phyloP scores from a whole-genome alignment of 2,113 vertebrate species.

The Morone saxatilis region DNA sequence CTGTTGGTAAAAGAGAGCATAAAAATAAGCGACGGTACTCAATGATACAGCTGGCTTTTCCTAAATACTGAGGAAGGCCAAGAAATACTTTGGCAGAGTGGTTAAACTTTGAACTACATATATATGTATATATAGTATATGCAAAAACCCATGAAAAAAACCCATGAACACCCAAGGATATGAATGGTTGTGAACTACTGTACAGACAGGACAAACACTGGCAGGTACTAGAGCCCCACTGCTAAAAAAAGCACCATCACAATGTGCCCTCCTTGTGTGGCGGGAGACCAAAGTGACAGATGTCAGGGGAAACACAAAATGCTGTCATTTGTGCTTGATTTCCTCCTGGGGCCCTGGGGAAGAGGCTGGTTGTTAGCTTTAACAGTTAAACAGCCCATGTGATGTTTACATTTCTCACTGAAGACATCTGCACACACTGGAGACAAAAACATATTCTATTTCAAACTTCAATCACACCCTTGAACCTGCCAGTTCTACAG shows the following conservation, averaged over 20 bases:
- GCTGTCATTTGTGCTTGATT: conserved; percentile 60
- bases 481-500: conserved; percentile 12
- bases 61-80: not conserved
- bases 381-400: conserved; percentile 72
- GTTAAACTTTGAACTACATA: not conserved
- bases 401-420: conserved; percentile 75
- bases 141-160: not conserved
- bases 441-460: conserved; percentile 49
- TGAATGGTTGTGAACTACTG: not conserved
- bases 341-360: conserved; percentile 75
- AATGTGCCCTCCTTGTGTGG: not conserved
- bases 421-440: conserved; percentile 74
- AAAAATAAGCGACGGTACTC: not conserved
- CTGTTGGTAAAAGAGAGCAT: conserved; percentile 77
- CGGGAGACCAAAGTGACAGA: conserved; percentile 34
- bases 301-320: conserved; percentile 49
- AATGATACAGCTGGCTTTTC: not conserved
- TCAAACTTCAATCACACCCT: conserved; percentile 57
- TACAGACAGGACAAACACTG: not conserved
- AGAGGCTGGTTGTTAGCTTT: conserved; percentile 49
- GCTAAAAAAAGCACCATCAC: conserved; percentile 11
- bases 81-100: not conserved
- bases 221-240: not conserved
- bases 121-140: no score
- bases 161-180: not conserved